A percentile compares a stretch with the other conserved stretches of the same genome.
Conservation (phyloP, 2,797 vertebrate species). For the Microhierax caerulescens region DNA sequence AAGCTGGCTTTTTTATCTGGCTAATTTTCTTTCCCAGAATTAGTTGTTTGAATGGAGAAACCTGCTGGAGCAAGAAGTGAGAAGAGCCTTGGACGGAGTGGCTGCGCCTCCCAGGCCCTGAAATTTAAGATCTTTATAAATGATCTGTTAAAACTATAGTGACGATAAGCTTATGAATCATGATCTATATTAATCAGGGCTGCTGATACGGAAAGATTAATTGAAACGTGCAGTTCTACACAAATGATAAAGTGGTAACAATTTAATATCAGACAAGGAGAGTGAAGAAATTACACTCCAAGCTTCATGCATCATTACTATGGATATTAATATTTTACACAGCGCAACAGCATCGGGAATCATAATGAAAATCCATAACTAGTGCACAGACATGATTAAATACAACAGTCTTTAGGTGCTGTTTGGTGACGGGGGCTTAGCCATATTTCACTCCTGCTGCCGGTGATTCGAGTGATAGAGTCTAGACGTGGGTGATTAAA, state of each 20-base stretch:
- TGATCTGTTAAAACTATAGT: conserved; percentile 96
- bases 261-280: conserved; percentile 96
- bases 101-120: conserved; percentile 82
- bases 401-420: conserved; percentile 91
- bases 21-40: conserved; percentile 73
- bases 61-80: conserved; percentile 73
- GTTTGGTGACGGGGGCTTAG: conserved; percentile 79
- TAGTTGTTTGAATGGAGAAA: conserved; percentile 76
- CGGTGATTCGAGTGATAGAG: conserved; percentile 83
- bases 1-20: conserved; percentile 43
- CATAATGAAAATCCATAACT: conserved; percentile 99
- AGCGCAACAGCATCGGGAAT: conserved; percentile 89
- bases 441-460: conserved; percentile 82
- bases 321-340: conserved; percentile 98
- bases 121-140: conserved; percentile 88
- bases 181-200: conserved; percentile 95
- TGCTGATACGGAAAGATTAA: conserved; percentile 92
- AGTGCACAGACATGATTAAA: conserved; percentile 98
- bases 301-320: conserved; percentile 99
- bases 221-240: conserved; percentile 95
- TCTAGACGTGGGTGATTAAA: conserved; percentile 86
- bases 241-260: conserved; percentile 99
- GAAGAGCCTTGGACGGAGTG: conserved; percentile 78
- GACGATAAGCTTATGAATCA: conserved; percentile 99
- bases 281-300: conserved; percentile 96